A percentile compares a stretch with the other conserved stretches of the same genome.
Evolutionary conservation across 2,113 vertebrate genomes (phyloP).

Genomic region (Paramisgurnus dabryanus): DNA sequence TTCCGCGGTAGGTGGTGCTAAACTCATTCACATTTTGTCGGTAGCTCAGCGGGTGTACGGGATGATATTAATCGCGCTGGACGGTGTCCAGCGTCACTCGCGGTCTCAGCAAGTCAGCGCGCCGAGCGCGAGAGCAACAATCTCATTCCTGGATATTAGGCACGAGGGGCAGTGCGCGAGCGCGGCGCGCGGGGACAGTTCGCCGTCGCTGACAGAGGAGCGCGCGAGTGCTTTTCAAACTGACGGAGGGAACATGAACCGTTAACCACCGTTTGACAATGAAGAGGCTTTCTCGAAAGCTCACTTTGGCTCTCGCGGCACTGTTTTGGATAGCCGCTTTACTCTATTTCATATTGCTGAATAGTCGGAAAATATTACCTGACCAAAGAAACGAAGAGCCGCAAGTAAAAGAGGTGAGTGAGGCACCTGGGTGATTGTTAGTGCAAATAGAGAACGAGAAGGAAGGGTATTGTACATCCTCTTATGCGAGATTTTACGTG

Average conservation of each 20-base stretch:
- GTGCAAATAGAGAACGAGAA: neutral
- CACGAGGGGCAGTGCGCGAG: slow-evolving; percentile 6
- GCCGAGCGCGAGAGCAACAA: slow-evolving; percentile 26
- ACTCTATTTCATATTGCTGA: slow-evolving; percentile 57
- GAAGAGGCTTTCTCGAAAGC: slow-evolving; percentile 59
- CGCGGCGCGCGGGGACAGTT: slow-evolving; percentile 5
- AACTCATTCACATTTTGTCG: slow-evolving; percentile 43
- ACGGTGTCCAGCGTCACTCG: slow-evolving; percentile 49
- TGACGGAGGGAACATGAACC: slow-evolving; percentile 28
- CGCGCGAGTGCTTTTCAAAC: slow-evolving; percentile 32
- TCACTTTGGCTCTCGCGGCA: slow-evolving; percentile 49
- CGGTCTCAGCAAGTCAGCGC: slow-evolving; percentile 32
- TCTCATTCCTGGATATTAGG: slow-evolving; percentile 29
- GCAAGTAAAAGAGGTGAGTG: slow-evolving; percentile 51
- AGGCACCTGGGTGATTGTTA: neutral
- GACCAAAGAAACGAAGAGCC: slow-evolving; percentile 34
- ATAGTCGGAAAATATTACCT: slow-evolving; percentile 51
- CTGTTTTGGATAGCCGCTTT: slow-evolving; percentile 59
- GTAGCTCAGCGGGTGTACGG: slow-evolving; percentile 28
- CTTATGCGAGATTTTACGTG: neutral
- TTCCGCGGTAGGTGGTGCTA: slow-evolving; percentile 54
- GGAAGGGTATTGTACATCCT: neutral
- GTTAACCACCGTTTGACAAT: slow-evolving; percentile 44
- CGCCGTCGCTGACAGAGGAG: slow-evolving; percentile 10
- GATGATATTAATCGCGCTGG: slow-evolving; percentile 51